A percentile compares a stretch with the other conserved stretches of the same genome.
phyloP scores from a whole-genome alignment of 2,888 invertebrate species.

The Physocephala rufipes region DNA sequence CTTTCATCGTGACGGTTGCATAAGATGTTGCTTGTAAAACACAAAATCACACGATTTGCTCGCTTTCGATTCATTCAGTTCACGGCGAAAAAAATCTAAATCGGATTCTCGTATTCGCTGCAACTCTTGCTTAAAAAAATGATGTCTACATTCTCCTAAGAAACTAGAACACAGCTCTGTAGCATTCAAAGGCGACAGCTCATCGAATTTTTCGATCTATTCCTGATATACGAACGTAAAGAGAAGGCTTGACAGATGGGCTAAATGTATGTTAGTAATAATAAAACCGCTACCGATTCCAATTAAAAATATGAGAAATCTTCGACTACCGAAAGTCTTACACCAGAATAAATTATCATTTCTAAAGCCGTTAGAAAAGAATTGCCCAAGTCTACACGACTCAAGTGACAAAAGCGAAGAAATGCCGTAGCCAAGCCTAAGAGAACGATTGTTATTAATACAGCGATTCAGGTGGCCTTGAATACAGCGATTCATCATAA shows the following conservation, averaged over 20 bases:
- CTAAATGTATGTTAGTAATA: constrained; percentile 31
- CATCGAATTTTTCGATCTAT: constrained; percentile 28
- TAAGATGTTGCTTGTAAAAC: constrained; percentile 29
- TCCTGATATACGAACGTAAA: constrained; percentile 18
- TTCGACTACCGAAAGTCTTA: background rate
- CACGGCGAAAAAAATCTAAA: too few species aligned
- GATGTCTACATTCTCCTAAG: background rate
- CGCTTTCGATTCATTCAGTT: constrained; percentile 8
- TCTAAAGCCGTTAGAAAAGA: constrained; percentile 11
- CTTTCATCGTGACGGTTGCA: constrained; percentile 14
- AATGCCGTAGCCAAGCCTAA: background rate
- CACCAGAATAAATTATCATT: constrained; percentile 17
- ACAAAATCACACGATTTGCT: constrained; percentile 4
- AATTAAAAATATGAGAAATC: background rate
- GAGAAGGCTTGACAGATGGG: constrained; percentile 33
- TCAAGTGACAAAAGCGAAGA: background rate
- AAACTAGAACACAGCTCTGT: background rate
- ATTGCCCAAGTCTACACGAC: background rate
- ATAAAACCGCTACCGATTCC: constrained; percentile 31
- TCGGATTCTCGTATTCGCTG: background rate
- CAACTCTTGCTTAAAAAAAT: background rate
- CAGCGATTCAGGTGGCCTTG: constrained; percentile 18
- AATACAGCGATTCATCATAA: constrained; percentile 8
- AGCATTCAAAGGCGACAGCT: constrained; percentile 23
- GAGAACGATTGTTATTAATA: background rate